Evolutionary conservation across 2,888 invertebrate species (phyloP), one percentile per base, ranked within the genome.

Genomic region (Graphium colonna): DNA sequence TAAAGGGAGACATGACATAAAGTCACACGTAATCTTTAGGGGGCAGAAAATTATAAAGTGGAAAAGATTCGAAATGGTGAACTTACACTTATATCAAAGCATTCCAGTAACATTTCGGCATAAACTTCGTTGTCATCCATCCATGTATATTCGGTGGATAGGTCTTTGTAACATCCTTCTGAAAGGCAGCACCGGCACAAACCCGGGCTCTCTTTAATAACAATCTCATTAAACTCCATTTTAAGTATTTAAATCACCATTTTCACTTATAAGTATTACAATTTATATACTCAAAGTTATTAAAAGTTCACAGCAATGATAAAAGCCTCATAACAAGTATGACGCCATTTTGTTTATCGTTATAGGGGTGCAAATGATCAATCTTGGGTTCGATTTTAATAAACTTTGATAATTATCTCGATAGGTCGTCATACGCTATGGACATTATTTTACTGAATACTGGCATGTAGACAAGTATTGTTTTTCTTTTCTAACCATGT

Each of bases 131-230:
- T 82, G 18, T 88, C 87, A 38, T 75, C 82, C 86, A 89, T 86
- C 89, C 89, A 89, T 52, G 67, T 67, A 52, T 89, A 88, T 54
- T 87, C 88, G 0, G 80, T 66, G 0, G 82, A 78, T 51, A 89
- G 62, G 55, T 88, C 88, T 55, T 89, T 89, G 63, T 89, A 89
- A 55, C 88, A 88, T 28, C 89, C 89, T 62, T 89, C 89, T 0
- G 88, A 87, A 1, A 89, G 75, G 60, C 89, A 89, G 63, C 89
- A 89, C 72, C 89, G 85, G 79, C 89, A 89, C 0, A 89, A 67
- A 41, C 88, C 88, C 49, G 87, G 88, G 71, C 77, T 85, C 58
- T 87, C 85, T 57, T 88, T 89, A 52, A 88, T 82, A 12, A 82
- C 73, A 21, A 88, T 78, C 51, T 84, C 81, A 50, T 82, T 80